Conservation (phyloP, 2,888 invertebrate genomes). For the Lymantria monacha region DNA sequence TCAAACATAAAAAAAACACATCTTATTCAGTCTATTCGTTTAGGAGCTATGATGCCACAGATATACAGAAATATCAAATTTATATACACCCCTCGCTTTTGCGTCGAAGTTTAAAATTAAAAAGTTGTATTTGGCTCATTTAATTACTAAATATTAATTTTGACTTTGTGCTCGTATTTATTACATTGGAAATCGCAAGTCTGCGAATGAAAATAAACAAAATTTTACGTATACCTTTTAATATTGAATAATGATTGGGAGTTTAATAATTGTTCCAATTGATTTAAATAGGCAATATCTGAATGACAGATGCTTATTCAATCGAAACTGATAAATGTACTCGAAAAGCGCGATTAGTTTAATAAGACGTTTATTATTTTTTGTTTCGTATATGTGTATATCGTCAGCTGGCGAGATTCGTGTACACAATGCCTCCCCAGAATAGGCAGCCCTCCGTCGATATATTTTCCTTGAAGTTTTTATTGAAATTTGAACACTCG, state of each 20-base stretch:
- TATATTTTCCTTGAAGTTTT: conserved; percentile 68
- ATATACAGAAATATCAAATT: too few relatives aligned
- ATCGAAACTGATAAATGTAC: conserved; percentile 28
- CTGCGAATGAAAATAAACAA: neutral
- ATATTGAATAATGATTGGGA: conserved; percentile 29
- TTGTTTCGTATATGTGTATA: conserved; percentile 14
- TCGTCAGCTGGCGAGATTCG: conserved; percentile 53
- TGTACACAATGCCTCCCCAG: conserved; percentile 42
- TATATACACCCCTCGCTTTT: too few relatives aligned
- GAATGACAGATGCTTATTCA: conserved; percentile 36
- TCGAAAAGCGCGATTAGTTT: conserved; percentile 32
- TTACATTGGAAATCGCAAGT: conserved; percentile 1
- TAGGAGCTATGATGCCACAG: too few relatives aligned
- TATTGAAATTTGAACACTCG: conserved; percentile 65
- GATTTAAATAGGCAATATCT: conserved; percentile 37
- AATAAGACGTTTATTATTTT: conserved; percentile 39
- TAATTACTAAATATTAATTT: too few relatives aligned
- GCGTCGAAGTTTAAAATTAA: too few relatives aligned
- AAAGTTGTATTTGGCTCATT: too few relatives aligned
- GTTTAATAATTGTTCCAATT: conserved; percentile 36
- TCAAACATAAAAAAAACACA: too few relatives aligned
- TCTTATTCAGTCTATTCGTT: too few relatives aligned
- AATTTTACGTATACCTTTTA: conserved; percentile 10
- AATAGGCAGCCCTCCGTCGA: conserved; percentile 42
- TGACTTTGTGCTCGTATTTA: neutral